Evolutionary conservation across 2,888 invertebrate genomes (phyloP), one percentile per base, ranked within the genome.

Genomic region (Eilema caniola): DNA sequence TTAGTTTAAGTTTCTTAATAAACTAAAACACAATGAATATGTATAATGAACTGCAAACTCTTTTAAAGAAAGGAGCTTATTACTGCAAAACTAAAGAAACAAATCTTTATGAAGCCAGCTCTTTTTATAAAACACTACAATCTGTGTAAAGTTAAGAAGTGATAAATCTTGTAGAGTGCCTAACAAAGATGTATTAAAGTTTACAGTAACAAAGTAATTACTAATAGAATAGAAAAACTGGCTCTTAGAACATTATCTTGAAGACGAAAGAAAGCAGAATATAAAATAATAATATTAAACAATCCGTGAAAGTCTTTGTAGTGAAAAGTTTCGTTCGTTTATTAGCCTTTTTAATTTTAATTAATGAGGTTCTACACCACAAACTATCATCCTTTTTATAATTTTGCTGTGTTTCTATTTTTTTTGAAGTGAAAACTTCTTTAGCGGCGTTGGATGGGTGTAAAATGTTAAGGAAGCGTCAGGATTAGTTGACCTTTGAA

Each of bases 101-200:
- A 20, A 24, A 41, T 25, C 41, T 62, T 62, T 41, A 41, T 41
- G 16, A 16, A 37, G 24, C 33, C 16, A 41, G 41, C 62, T 47
- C 60, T 24, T 61, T 67, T 59, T 67, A n/a, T 67, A 47, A 57
- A 56, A 66, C 25, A 66, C 23, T 8, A 60, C 47, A 57, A 53
- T 62, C 41, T 20, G 20, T 25, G 41, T 62, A 20, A 60, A 57
- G 41, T 60, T 66, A 25, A n/a, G 11, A n/a, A 28, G 66, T 66
- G 41, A 66, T 66, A 60, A 66, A 66, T 66, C 66, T 66, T 60
- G 24, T 59, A 8, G 25, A 62, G 37, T 59, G 14, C 25, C 5
- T 23, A 64, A 41, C 66, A 59, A 59, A 66, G 59, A 57, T 28
- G 41, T 41, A 66, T 41, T 16, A 28, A 41, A 60, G 14, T 66